Conservation (phyloP, 2,888 invertebrate species). For the Machimus rusticus region DNA sequence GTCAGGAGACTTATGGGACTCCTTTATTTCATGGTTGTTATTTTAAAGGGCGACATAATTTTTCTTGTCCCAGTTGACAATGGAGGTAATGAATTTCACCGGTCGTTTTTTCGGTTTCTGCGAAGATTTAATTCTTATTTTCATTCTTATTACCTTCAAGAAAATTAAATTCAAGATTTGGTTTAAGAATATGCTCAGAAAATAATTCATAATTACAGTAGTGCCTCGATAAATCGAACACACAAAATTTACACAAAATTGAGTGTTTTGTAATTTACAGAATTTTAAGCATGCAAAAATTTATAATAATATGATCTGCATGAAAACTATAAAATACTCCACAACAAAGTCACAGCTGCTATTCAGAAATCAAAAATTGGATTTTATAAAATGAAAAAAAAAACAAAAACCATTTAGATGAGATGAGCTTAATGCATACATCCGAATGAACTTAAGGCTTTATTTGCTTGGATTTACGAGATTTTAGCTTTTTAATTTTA, state of each 20-base stretch:
- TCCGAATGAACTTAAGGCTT: not conserved
- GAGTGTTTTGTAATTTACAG: too few relatives aligned
- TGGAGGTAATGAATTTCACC: not conserved
- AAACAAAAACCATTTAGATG: too few relatives aligned
- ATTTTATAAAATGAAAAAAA: too few relatives aligned
- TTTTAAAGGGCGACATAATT: not conserved
- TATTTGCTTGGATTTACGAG: not conserved
- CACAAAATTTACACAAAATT: too few relatives aligned
- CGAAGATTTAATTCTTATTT: not conserved
- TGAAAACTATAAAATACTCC: too few relatives aligned
- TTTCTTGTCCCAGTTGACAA: not conserved
- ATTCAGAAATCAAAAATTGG: too few relatives aligned
- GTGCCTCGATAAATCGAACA: too few relatives aligned
- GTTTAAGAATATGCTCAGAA: not conserved
- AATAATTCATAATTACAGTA: not conserved
- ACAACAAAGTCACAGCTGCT: too few relatives aligned
- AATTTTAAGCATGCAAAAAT: too few relatives aligned
- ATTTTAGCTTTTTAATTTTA: not conserved
- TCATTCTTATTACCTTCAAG: not conserved
- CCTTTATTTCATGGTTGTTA: slow-evolving; percentile 14
- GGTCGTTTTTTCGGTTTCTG: not conserved
- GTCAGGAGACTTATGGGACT: not conserved
- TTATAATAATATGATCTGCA: too few relatives aligned
- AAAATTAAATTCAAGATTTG: not conserved
- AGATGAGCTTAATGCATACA: too few relatives aligned